phyloP scores from a whole-genome alignment of 2,888 invertebrate genomes.

The Sturmia bella region DNA sequence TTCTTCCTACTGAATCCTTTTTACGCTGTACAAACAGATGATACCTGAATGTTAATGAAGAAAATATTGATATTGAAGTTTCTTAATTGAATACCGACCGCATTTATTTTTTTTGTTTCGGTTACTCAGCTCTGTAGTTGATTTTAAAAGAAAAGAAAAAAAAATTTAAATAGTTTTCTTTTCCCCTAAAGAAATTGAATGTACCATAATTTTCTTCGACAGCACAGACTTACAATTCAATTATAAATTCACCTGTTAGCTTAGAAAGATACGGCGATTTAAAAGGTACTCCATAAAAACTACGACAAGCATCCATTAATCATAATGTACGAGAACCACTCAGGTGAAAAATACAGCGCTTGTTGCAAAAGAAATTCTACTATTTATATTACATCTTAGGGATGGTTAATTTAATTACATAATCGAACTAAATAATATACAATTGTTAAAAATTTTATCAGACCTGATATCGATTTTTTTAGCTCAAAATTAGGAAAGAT shows the following conservation, averaged over 20 bases:
- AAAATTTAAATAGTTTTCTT: neutral
- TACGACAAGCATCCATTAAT: neutral
- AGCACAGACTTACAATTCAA: conserved; percentile 3
- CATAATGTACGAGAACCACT: neutral
- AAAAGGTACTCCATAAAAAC: neutral
- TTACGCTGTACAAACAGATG: conserved; percentile 1
- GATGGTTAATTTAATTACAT: no score
- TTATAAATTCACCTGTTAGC: conserved; percentile 39
- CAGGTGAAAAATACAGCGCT: neutral
- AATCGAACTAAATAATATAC: no score
- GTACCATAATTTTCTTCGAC: conserved; percentile 44
- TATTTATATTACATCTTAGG: no score
- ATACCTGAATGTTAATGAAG: no score
- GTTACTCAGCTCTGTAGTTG: conserved; percentile 57
- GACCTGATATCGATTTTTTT: no score
- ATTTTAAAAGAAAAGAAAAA: neutral
- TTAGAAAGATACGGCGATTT: neutral
- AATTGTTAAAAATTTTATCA: no score
- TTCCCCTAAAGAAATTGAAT: conserved; percentile 44
- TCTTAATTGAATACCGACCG: conserved; percentile 54
- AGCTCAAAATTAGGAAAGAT: no score
- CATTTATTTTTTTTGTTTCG: conserved; percentile 41
- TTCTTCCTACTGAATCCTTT: neutral
- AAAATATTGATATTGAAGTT: conserved; percentile 17
- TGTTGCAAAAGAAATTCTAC: no score